Evolutionary conservation across 2,888 invertebrate genomes (phyloP).

Genomic region (Trichogramma dendrolimi): DNA sequence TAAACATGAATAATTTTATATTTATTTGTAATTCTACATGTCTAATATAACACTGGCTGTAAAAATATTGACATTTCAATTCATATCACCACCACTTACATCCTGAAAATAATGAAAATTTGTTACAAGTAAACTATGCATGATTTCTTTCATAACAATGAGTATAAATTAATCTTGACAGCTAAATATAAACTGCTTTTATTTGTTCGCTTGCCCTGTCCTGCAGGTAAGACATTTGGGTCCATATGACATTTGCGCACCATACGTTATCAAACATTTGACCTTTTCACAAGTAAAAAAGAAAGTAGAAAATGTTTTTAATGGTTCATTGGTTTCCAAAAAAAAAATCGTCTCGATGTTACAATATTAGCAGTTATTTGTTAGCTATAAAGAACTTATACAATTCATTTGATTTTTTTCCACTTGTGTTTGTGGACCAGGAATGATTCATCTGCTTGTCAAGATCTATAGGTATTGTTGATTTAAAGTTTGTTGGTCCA

Average conservation of each 20-base stretch:
- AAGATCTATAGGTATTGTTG: slow-evolving; percentile 66
- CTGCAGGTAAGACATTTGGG: slow-evolving; percentile 26
- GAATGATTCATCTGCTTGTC: slow-evolving; percentile 62
- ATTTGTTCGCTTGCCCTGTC: slow-evolving; percentile 28
- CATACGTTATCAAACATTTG: slow-evolving; percentile 21
- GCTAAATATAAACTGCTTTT: slow-evolving; percentile 21
- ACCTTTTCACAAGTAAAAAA: slow-evolving; percentile 21
- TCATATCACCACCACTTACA: slow-evolving; percentile 22
- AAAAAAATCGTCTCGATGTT: slow-evolving; percentile 24
- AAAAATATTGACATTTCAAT: slow-evolving; percentile 30
- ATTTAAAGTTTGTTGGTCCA: slow-evolving; percentile 66
- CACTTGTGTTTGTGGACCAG: slow-evolving; percentile 44
- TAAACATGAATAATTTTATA: slow-evolving; percentile 27
- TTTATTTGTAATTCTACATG: slow-evolving; percentile 26
- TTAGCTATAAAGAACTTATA: slow-evolving; percentile 49
- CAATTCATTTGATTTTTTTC: slow-evolving; percentile 49
- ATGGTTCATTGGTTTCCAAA: slow-evolving; percentile 15
- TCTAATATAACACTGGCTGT: slow-evolving; percentile 28
- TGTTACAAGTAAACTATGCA: slow-evolving; percentile 29
- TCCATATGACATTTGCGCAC: slow-evolving; percentile 23
- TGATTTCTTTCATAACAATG: slow-evolving; percentile 26
- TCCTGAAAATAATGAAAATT: slow-evolving; percentile 29
- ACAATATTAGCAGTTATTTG: slow-evolving; percentile 40
- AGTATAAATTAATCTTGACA: slow-evolving; percentile 29
- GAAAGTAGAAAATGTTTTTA: slow-evolving; percentile 26